Base-by-base conservation (phyloP, 2,888 invertebrate genomes). In the Theretra japonica region DNA sequence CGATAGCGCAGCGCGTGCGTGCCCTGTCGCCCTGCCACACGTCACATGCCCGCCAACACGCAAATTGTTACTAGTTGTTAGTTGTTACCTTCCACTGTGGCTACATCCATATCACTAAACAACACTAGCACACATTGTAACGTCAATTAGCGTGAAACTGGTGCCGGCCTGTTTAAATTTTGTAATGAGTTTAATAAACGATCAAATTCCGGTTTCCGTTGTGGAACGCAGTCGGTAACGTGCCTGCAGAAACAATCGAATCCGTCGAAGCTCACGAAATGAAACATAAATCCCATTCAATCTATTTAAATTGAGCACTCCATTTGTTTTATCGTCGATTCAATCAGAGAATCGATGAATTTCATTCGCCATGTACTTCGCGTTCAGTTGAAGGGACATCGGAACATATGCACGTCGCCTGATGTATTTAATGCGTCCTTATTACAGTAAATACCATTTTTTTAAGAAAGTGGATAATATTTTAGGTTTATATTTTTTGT, bases 261-360 rank as follows among this genome's bases (percentile, higher is more conserved):
- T 86, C 79, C 82, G 73, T 76, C 77, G 84, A 83, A 87, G 86
- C 88, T 86, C 87, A 85, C 86, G 84, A 87, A 92, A 91, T 91
- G 88, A 89, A 91, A 92, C 89, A 91, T 87, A 91, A 92, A 93
- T 93, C 91, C 88, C 87, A 87, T 91, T 90, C 90, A 90, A 92
- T 93, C 89, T 92, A 90, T 92, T 92, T 91, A 92, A 93, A 93
- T 90, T 90, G 91, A 90, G 84, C 87, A 88, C 88, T 89, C 90
- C 88, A 91, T 93, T 92, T 91, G 92, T 92, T 93, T 91, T 90
- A 91, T 91, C 89, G 90, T 82, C 84, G 83, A 88, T 88, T 88
- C 90, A 90, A 92, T 86, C 89, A 87, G 87, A 80, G 84, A 86
- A 88, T 86, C 87, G 84, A 88, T 86, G 84, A 87, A 89, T 91